These are phyloP conservation scores for Oxytorus armatus DNA, from an alignment of 2,888 invertebrate genomes.

Conservation along the genomic window DNA sequence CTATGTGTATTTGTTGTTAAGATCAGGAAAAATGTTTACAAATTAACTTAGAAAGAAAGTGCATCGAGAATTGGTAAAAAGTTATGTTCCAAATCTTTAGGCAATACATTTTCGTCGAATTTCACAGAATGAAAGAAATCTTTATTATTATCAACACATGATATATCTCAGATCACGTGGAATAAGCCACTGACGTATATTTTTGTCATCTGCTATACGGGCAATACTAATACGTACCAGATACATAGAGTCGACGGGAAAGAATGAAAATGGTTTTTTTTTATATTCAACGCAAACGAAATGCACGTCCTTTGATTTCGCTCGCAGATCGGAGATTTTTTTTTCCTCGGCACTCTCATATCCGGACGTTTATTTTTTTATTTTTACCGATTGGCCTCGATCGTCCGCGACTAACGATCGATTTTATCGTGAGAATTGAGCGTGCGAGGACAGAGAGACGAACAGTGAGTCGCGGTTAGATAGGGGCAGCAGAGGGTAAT, in stretches of 20 bases:
- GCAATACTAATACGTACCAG: conserved; percentile 11
- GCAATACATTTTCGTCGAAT: not conserved
- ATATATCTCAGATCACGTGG: not conserved
- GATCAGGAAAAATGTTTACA: too few relatives aligned
- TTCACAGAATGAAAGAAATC: not conserved
- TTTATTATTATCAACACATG: not conserved
- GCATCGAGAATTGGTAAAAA: not conserved
- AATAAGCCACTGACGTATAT: not conserved
- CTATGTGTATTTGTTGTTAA: too few relatives aligned
- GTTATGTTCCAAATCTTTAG: not conserved
- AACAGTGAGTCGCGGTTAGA: conserved; percentile 2
- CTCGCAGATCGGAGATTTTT: conserved; percentile 39
- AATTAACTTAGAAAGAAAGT: too few relatives aligned
- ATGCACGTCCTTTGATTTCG: conserved; percentile 55
- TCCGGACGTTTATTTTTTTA: conserved; percentile 32
- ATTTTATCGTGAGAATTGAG: conserved; percentile 61
- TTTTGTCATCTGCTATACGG: not conserved
- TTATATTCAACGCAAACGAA: conserved; percentile 35
- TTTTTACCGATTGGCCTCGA: conserved; percentile 45
- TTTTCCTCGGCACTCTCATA: conserved; percentile 13
- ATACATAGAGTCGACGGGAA: conserved; percentile 26
- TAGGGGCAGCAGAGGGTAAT: conserved; percentile 41
- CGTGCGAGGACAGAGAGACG: conserved; percentile 15
- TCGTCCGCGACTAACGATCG: conserved; percentile 59
- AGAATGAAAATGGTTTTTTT: conserved; percentile 23